Evolutionary conservation across 2,888 invertebrate genomes (phyloP).

Genomic region (Rutpela maculata): DNA sequence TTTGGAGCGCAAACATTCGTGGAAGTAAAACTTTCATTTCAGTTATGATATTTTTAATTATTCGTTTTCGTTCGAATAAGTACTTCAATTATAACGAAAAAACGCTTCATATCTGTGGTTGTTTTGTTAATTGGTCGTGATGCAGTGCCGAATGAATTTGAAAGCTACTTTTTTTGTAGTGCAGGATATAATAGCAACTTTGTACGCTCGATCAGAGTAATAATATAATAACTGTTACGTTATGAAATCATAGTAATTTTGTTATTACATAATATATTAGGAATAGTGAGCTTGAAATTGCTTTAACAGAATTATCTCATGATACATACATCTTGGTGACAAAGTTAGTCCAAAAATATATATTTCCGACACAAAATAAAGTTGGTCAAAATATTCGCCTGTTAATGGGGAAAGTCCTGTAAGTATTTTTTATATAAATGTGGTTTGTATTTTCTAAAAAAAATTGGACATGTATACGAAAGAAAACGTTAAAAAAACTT

Average conservation of each 20-base stretch:
- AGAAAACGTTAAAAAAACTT: background rate
- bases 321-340: constrained; percentile 27
- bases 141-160: constrained; percentile 4
- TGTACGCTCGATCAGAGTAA: constrained; percentile 35
- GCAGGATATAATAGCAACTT: constrained; percentile 46
- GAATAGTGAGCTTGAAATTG: constrained; percentile 29
- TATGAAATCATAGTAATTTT: constrained; percentile 18
- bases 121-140: background rate
- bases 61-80: constrained; percentile 15
- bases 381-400: background rate
- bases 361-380: constrained; percentile 19
- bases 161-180: constrained; percentile 7
- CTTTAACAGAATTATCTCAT: constrained; percentile 28
- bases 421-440: constrained; percentile 5
- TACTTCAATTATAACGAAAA: background rate
- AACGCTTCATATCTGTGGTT: background rate
- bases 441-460: background rate
- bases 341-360: constrained; percentile 4
- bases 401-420: background rate
- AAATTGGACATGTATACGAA: background rate
- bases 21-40: constrained; percentile 19
- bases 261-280: constrained; percentile 36
- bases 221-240: constrained; percentile 19
- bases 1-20: constrained; percentile 25
- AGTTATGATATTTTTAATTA: constrained; percentile 16